Evolutionary conservation across 2,113 vertebrate species (phyloP).

Genomic region (cattle (Bos taurus)): ARS-UCD2.0 NC_037329.1:75638001-75638500

Average conservation of each 20-base stretch:
- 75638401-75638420: neutral
- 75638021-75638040: neutral
- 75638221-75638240: neutral
- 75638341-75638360: accelerated
- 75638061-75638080: neutral
- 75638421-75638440: neutral
- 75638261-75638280: neutral
- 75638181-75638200: neutral
- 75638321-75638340: neutral
- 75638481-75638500: neutral
- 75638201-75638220: neutral
- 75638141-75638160: neutral
- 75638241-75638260: neutral
- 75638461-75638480: neutral
- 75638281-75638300: neutral
- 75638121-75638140: neutral
- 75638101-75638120: accelerated
- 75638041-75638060: neutral
- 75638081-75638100: neutral
- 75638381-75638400: neutral
- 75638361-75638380: neutral
- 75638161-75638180: neutral
- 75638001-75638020: neutral
- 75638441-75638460: neutral
- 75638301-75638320: neutral